A percentile compares a stretch with the other conserved stretches of the same genome.
These are phyloP conservation scores for Tiliacea aurago DNA, from an alignment of 2,888 invertebrate genomes.

Conservation along the genomic window DNA sequence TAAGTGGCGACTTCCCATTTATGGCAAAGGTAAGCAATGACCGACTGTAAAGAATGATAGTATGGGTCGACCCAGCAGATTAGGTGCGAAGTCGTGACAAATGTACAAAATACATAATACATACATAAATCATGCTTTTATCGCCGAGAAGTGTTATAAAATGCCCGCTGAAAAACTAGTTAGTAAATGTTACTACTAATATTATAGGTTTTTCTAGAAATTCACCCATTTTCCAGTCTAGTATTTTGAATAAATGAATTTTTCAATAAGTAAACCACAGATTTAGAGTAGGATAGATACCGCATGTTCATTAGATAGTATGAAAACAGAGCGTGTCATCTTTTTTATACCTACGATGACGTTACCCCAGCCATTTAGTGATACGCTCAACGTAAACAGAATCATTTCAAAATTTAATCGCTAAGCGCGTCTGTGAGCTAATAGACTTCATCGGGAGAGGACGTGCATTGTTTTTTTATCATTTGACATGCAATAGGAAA, in stretches of 20 bases:
- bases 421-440: no score
- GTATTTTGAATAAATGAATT: not conserved
- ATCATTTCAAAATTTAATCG: no score
- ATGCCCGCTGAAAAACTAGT: slow-evolving; percentile 18
- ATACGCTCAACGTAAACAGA: no score
- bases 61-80: slow-evolving; percentile 30
- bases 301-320: no score
- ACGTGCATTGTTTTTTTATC: no score
- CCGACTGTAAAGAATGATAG: slow-evolving; percentile 5
- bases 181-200: slow-evolving; percentile 18
- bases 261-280: not conserved
- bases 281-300: no score
- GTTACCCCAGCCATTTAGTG: no score
- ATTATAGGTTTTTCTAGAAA: not conserved
- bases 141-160: slow-evolving; percentile 2
- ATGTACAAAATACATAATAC: slow-evolving; percentile 35
- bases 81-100: slow-evolving; percentile 48
- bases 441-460: no score
- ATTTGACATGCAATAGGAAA: no score
- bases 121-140: slow-evolving; percentile 40
- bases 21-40: slow-evolving; percentile 13
- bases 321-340: no score
- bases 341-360: no score
- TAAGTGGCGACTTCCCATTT: not conserved
- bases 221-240: not conserved